These are phyloP conservation scores for Drosophila subquinaria DNA, from an alignment of 2,888 invertebrate species.

Conservation along the genomic window DNA sequence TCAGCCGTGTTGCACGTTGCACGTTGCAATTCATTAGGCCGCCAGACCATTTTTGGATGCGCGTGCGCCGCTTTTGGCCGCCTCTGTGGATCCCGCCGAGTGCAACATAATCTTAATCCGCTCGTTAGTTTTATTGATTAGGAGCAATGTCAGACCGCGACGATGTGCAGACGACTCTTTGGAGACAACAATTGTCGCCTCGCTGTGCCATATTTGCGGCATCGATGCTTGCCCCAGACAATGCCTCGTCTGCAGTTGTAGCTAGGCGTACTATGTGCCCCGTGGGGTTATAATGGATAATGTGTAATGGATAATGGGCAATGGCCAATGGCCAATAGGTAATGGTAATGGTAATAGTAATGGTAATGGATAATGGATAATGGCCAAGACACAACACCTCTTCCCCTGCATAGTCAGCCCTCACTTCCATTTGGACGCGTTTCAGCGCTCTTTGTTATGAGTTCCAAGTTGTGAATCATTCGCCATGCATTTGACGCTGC, in stretches of 20 bases:
- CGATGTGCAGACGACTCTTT: constrained; percentile 64
- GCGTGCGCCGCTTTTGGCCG: constrained; percentile 81
- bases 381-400: constrained; percentile 26
- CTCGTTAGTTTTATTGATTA: constrained; percentile 82
- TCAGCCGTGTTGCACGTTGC: constrained; percentile 10
- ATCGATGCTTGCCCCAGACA: constrained; percentile 45
- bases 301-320: constrained; percentile 26
- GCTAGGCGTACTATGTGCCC: constrained; percentile 45
- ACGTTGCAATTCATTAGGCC: constrained; percentile 78
- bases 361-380: constrained; percentile 38
- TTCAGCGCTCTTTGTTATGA: constrained; percentile 22
- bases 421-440: neutral
- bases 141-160: constrained; percentile 62
- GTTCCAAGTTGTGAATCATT: constrained; percentile 54
- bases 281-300: constrained; percentile 39
- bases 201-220: constrained; percentile 80
- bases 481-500: constrained; percentile 42
- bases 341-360: constrained; percentile 21
- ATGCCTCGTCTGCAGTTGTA: constrained; percentile 35
- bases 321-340: constrained; percentile 13
- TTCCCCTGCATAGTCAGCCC: neutral
- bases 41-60: constrained; percentile 73
- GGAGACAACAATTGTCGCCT: constrained; percentile 84
- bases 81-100: constrained; percentile 48
- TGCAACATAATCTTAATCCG: constrained; percentile 80